A percentile compares a stretch with the other conserved stretches of the same genome.
Evolutionary conservation across 2,888 invertebrate genomes (phyloP).

Genomic region (Pollenia labialis): DNA sequence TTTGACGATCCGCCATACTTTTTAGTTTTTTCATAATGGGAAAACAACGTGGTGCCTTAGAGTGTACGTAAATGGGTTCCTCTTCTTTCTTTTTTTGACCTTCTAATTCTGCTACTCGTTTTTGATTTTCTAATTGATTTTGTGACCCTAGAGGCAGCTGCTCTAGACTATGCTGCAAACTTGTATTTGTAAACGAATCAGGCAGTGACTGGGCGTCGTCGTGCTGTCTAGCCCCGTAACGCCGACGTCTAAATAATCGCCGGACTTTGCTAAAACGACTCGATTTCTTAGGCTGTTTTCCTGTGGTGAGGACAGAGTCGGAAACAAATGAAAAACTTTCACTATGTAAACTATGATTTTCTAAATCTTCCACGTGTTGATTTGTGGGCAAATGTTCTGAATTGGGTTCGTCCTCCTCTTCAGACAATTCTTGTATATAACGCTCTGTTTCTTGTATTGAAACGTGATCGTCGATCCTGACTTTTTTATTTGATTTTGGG

Average conservation of each 20-base stretch:
- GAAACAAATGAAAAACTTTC: constrained; percentile 83
- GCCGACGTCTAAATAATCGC: constrained; percentile 85
- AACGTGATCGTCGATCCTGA: constrained; percentile 84
- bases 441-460: constrained; percentile 83
- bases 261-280: constrained; percentile 82
- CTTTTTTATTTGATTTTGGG: constrained; percentile 83
- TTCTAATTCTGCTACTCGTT: constrained; percentile 61
- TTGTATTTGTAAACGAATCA: constrained; percentile 79
- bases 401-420: constrained; percentile 77
- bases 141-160: constrained; percentile 61
- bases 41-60: constrained; percentile 84
- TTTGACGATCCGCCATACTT: constrained; percentile 87
- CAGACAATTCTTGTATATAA: constrained; percentile 83
- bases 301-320: constrained; percentile 82
- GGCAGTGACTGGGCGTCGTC: constrained; percentile 82
- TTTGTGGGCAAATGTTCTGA: constrained; percentile 70
- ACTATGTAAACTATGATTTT: constrained; percentile 79
- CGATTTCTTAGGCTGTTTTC: constrained; percentile 79
- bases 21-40: constrained; percentile 88
- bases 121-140: constrained; percentile 74
- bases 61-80: constrained; percentile 68
- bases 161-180: constrained; percentile 79
- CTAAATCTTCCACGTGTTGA: constrained; percentile 74
- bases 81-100: constrained; percentile 10
- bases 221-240: constrained; percentile 79